Evolutionary conservation across 2,888 invertebrate species (phyloP), one percentile per base, ranked within the genome.

Genomic region (Eupithecia pulchellata): DNA sequence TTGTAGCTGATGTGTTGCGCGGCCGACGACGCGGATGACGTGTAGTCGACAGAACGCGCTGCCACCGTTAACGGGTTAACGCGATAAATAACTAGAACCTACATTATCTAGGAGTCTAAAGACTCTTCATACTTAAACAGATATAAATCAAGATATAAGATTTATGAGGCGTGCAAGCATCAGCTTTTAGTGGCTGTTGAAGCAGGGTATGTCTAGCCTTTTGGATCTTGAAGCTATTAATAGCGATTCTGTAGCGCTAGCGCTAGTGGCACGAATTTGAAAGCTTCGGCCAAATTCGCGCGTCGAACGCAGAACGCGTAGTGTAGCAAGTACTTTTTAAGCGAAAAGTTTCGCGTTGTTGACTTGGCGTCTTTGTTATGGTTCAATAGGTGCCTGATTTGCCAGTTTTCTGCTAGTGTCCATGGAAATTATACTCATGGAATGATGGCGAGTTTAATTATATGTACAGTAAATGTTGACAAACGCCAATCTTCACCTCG

Each of bases 1-100:
- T 81, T 93, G 89, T 94, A 94, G 93, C 93, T 93, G 93, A 92
- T 86, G 79, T 94, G 93, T 85, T 94, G 93, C 91, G 90, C 90
- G 89, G 87, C 85, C 81, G 81, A 82, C 79, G 82, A 83, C 79
- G 36, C 73, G 34, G 71, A 72, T 4, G 75, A 77, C 64, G 73
- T 71, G 74, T 77, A 75, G 77, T 73, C 75, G 75, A 75, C 74
- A 77, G 79, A 79, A 47, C 73, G 69, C 74, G 69, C 66, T 61
- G 27, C 57, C 14, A 25, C 34, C 25, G 32, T 14, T 62, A 20
- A 34, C 42, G 25, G 36, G n/a, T 62, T 36, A 62, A 61, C 60
- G 34, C 60, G 30, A n/a, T 1, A 17, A 42, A 63, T 63, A 63
- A 63, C 34, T 61, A 32, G 61, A 61, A 60, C 30, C 52, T 11